phyloP scores from a whole-genome alignment of 2,888 invertebrate species.

The Pegoplata infirma region DNA sequence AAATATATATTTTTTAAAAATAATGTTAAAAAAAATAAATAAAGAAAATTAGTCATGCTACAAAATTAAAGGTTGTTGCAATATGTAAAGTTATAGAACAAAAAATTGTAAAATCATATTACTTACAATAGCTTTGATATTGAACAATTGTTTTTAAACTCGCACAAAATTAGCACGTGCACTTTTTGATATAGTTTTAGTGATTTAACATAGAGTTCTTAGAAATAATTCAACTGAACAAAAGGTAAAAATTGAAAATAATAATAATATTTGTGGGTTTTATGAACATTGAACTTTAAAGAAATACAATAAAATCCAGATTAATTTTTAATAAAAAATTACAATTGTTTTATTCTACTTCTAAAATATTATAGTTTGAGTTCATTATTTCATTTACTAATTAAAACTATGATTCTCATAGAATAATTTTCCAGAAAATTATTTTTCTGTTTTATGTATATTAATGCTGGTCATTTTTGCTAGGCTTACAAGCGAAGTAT shows the following conservation, averaged over 20 bases:
- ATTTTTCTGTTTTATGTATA: no score
- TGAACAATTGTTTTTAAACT: neutral
- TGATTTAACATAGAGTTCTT: conserved; percentile 9
- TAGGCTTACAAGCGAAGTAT: no score
- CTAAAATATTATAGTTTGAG: no score
- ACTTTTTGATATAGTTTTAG: conserved; percentile 1
- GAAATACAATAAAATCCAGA: no score
- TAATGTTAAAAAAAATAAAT: neutral
- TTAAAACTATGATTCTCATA: no score
- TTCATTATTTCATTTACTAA: no score
- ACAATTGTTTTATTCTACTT: no score
- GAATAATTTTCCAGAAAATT: no score
- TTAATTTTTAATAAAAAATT: neutral
- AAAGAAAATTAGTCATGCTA: neutral
- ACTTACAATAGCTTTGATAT: neutral
- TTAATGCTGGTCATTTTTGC: no score
- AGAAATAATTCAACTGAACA: neutral
- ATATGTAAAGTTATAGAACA: neutral
- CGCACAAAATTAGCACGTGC: conserved; percentile 31
- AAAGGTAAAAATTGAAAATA: neutral
- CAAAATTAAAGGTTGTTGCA: neutral
- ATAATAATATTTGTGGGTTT: neutral
- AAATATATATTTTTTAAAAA: neutral
- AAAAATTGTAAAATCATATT: neutral
- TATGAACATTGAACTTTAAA: neutral